Conservation (phyloP, 2,888 invertebrate species). For the Formica aserva region DNA sequence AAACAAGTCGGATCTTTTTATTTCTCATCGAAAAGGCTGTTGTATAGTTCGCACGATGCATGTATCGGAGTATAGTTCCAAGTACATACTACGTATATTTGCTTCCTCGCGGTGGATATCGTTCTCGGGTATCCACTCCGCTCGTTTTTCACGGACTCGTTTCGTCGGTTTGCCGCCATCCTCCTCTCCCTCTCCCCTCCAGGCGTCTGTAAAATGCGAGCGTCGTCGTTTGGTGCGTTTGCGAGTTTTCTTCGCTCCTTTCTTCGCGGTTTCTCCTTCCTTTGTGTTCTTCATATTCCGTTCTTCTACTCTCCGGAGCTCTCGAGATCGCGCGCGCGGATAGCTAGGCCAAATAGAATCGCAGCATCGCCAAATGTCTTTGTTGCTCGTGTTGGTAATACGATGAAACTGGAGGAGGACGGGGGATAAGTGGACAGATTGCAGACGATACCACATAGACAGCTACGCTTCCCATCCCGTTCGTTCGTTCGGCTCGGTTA, state of each 20-base stretch:
- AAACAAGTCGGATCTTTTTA: constrained; percentile 13
- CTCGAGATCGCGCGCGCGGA: constrained; percentile 41
- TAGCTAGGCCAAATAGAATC: constrained; percentile 66
- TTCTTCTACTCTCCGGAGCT: neutral
- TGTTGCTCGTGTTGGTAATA: constrained; percentile 65
- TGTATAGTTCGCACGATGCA: neutral
- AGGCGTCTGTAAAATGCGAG: constrained; percentile 34
- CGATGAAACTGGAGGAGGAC: neutral
- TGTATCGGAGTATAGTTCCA: constrained; percentile 4
- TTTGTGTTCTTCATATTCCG: constrained; percentile 10
- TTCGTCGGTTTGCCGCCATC: neutral
- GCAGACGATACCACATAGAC: constrained; percentile 63
- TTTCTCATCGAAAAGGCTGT: constrained; percentile 3
- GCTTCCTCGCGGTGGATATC: constrained; percentile 6
- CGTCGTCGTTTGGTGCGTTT: constrained; percentile 26
- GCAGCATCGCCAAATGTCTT: constrained; percentile 72
- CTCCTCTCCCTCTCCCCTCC: neutral
- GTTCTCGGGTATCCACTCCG: constrained; percentile 25
- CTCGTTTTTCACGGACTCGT: constrained; percentile 48
- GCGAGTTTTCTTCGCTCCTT: constrained; percentile 50
- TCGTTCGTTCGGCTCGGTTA: constrained; percentile 15
- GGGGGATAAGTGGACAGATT: constrained; percentile 72
- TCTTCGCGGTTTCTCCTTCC: constrained; percentile 25
- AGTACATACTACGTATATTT: constrained; percentile 25
- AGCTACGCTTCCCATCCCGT: constrained; percentile 30